These are phyloP conservation scores for Zaprionus africanus DNA, from an alignment of 1,140 invertebrate genomes.

Conservation along the genomic window DNA sequence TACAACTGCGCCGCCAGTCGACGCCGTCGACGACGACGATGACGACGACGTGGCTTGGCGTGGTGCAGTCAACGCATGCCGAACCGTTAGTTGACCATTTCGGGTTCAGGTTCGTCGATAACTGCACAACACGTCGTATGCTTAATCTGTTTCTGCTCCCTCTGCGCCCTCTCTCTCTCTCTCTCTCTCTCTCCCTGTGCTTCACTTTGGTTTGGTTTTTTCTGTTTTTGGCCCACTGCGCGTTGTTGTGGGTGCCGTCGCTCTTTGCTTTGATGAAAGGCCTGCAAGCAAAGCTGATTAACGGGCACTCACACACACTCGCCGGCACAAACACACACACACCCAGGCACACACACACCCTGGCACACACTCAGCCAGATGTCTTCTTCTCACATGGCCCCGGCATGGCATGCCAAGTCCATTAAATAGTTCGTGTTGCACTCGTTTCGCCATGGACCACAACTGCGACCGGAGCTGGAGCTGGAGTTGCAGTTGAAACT, in stretches of 20 bases:
- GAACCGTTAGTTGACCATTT: constrained; percentile 72
- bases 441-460: constrained; percentile 62
- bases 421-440: constrained; percentile 81
- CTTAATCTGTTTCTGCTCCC: constrained; percentile 63
- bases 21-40: neutral
- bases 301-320: constrained; percentile 54
- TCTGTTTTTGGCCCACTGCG: constrained; percentile 24
- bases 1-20: constrained; percentile 49
- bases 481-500: neutral
- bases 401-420: constrained; percentile 65
- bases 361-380: constrained; percentile 49
- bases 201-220: neutral
- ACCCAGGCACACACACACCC: constrained; percentile 7
- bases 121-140: constrained; percentile 78
- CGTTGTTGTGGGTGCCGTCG: constrained; percentile 59
- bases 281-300: constrained; percentile 76
- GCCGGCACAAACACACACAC: constrained; percentile 21
- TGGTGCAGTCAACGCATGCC: constrained; percentile 54
- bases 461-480: constrained; percentile 4
- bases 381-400: constrained; percentile 75
- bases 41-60: constrained; percentile 3
- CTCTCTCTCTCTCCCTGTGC: neutral
- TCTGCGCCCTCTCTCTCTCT: neutral
- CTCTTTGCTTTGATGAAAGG: constrained; percentile 74
- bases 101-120: constrained; percentile 26